phyloP scores from a whole-genome alignment of 2,888 invertebrate genomes.

The Seira ritae region DNA sequence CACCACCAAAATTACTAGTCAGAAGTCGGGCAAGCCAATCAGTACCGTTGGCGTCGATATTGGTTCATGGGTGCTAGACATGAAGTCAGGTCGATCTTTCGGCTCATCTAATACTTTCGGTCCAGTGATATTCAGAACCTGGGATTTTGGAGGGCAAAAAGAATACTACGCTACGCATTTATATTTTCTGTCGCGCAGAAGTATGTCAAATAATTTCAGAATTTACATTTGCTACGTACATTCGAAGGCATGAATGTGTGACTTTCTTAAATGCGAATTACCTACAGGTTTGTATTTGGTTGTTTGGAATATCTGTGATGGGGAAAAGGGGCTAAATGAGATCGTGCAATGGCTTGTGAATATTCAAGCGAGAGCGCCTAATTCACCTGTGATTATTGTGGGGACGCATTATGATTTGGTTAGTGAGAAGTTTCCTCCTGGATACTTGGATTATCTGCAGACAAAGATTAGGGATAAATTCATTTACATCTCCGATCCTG shows the following conservation, averaged over 20 bases:
- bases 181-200: constrained; percentile 96
- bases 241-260: too few relatives aligned
- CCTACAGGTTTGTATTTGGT: constrained; percentile 86
- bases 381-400: constrained; percentile 96
- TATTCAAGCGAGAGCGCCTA: constrained; percentile 95
- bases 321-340: constrained; percentile 90
- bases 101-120: constrained; percentile 82
- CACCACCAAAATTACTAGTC: constrained; percentile 76
- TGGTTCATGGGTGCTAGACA: constrained; percentile 95
- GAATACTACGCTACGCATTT: constrained; percentile 99
- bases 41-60: constrained; percentile 99
- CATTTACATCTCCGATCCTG: constrained; percentile 95
- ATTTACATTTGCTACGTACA: too few relatives aligned
- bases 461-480: constrained; percentile 89
- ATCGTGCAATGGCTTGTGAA: constrained; percentile 97
- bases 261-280: too few relatives aligned
- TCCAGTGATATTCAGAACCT: constrained; percentile 94
- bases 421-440: constrained; percentile 79
- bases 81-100: constrained; percentile 82
- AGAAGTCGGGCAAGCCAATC: constrained; percentile 85
- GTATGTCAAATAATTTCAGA: too few relatives aligned
- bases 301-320: constrained; percentile 95
- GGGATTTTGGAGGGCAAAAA: constrained; percentile 99
- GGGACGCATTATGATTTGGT: constrained; percentile 97
- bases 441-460: constrained; percentile 86